phyloP scores from a whole-genome alignment of 1,140 invertebrate genomes.

The Diorhabda carinulata region DNA sequence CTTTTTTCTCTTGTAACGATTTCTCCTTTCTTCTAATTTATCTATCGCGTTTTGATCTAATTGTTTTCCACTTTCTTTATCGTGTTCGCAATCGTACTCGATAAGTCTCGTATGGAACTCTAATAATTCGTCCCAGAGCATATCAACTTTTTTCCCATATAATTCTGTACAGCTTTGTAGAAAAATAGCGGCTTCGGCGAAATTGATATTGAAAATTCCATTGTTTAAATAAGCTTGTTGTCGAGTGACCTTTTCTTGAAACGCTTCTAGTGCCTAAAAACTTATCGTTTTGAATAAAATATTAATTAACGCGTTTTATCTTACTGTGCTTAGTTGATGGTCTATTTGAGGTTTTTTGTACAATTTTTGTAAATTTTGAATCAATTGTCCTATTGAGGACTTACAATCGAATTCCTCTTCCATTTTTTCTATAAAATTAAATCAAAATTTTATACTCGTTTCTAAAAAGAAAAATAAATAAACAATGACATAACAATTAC shows the following conservation, averaged over 20 bases:
- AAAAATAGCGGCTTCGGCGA: conserved; percentile 42
- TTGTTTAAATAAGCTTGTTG: conserved; percentile 34
- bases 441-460: too few relatives aligned
- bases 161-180: conserved; percentile 36
- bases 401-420: conserved; percentile 27
- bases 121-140: conserved; percentile 38
- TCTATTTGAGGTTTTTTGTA: conserved; percentile 40
- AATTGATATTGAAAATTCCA: conserved; percentile 42
- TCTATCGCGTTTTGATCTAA: conserved; percentile 5
- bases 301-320: background rate
- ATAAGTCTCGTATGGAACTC: conserved; percentile 29
- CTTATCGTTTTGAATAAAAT: background rate
- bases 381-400: conserved; percentile 27
- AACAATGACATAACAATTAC: too few relatives aligned
- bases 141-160: conserved; percentile 43
- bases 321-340: conserved; percentile 35
- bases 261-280: conserved; percentile 39
- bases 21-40: conserved; percentile 28
- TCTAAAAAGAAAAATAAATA: too few relatives aligned
- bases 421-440: too few relatives aligned
- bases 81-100: conserved; percentile 24
- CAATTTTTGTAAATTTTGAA: conserved; percentile 31
- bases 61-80: conserved; percentile 12
- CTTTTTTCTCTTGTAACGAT: conserved; percentile 29
- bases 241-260: conserved; percentile 28